Base-by-base conservation (phyloP, 2,797 vertebrate species). In the Threskiornis aethiopicus region DNA sequence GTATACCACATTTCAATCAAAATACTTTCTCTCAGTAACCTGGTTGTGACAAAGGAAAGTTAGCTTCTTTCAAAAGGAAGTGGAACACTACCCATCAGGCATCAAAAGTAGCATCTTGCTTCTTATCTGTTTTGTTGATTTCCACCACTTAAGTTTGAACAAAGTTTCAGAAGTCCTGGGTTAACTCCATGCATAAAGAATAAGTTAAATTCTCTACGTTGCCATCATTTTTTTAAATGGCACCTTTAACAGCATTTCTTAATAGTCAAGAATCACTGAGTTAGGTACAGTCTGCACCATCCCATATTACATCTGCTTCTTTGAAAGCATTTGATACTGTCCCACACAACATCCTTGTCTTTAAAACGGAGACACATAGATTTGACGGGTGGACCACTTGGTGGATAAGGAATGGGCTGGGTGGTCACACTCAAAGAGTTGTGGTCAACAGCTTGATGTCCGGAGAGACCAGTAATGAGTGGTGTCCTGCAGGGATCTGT, bases 391-490 rank as follows among this genome's bases (percentile, higher is more conserved):
- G 28, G 22, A 18, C 39, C 20, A 54, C 9, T 35, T 33, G 17
- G 26, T 29, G 41, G 39, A 46, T 37, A 72, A 66, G 39, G 31
- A 35, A 54, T 29, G 21, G 39, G 49, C 20, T 35, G 39, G 47
- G 29, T 78, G 39, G 20, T 55, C 6, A 1, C 41, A 55, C 21
- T 46, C 20, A 42, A 61, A 55, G 17, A 46, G 26, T 37, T 26
- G 11, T 1, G 2, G 47, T 52, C 47, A 84, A 26, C 1, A 1
- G n/a, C 42, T 57, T 16, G 3, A 49, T 49, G 25, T 25, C 55
- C 8, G 19, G 25, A 16, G 44, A 59, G 44, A 59, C 9, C 24
- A 41, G 24, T n/a, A 12, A 71, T 0, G 1, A 47, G 15, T 7
- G 37, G 11, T 10, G 10, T 39, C 19, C 41, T 4, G 6, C 15